Evolutionary conservation across 2,797 vertebrate species (phyloP), one percentile per base, ranked within the genome.

Genomic region (Pipistrellus nathusii): DNA sequence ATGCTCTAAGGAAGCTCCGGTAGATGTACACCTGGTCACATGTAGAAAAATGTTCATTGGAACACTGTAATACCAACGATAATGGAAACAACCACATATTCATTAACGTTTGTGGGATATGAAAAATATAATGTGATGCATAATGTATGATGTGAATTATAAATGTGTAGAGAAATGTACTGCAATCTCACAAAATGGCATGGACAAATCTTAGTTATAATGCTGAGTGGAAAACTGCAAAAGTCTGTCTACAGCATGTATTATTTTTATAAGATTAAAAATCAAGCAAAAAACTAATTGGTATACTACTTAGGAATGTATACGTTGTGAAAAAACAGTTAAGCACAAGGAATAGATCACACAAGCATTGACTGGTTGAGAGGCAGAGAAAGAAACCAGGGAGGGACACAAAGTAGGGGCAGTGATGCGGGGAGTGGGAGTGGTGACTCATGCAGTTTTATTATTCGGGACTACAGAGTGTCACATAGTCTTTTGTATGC

Each of bases 181-280:
- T 41, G 73, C 12, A n/a, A 6, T n/a, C 81, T 64, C 27, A 64
- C 55, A 73, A n/a, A 66, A 73, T 76, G n/a, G 15, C 59, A 44
- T 20, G 14, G 51, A 15, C 71, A 75, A 91, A n/a, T 41, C 46
- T 84, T n/a, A 66, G 46, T 72, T 72, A 27, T 14, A 21, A 30
- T 48, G 66, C 53, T 48, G 72, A 62, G 77, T 48, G 66, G 7
- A 62, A 48, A 72, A 90, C 48, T 72, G 44, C 53, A 55, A 30
- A 68, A 44, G 57, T 76, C 46, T 69, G 51, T 53, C 48, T 11
- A 68, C 15, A 55, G 57, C 27, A 55, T 68, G 14, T 76, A 15
- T 71, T 48, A 27, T 91, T 75, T 84, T 84, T 84, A 66, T 84
- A 76, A 68, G 59, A n/a, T 68, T 91, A 30, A 84, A 21, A 55